These are phyloP conservation scores for Lutraria lutraria DNA, from an alignment of 2,888 invertebrate species.

Conservation along the genomic window DNA sequence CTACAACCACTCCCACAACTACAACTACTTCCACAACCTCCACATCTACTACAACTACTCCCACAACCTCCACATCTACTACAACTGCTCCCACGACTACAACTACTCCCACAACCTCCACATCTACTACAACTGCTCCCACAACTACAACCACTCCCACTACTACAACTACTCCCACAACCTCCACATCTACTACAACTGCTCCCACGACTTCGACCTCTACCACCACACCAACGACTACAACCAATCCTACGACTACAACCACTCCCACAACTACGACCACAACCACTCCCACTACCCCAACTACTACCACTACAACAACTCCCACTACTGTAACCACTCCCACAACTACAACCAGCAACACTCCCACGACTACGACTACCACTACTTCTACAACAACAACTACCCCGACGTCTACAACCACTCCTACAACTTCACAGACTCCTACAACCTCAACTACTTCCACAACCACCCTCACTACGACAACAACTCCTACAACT, in stretches of 20 bases:
- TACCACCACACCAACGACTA: not conserved
- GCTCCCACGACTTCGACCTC: not conserved
- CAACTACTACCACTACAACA: not conserved
- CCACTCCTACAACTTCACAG: not conserved
- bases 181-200: not conserved
- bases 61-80: not conserved
- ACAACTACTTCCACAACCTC: not conserved
- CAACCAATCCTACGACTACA: not conserved
- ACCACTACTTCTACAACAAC: slow-evolving; percentile 12
- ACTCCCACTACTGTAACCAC: not conserved
- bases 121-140: not conserved
- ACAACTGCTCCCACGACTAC: not conserved
- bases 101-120: slow-evolving; percentile 6
- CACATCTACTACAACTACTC: not conserved
- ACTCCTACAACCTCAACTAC: not conserved
- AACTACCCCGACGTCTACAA: not conserved
- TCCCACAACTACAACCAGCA: not conserved
- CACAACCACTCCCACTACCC: not conserved
- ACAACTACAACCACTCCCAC: not conserved
- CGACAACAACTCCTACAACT: slow-evolving; percentile 5
- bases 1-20: not conserved
- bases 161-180: not conserved
- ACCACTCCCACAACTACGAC: not conserved
- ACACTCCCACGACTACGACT: not conserved
- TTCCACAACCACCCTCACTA: not conserved